A percentile compares a stretch with the other conserved stretches of the same genome.
Conservation (phyloP, 2,888 invertebrate genomes). For the Lepidocyrtoides sp. region DNA sequence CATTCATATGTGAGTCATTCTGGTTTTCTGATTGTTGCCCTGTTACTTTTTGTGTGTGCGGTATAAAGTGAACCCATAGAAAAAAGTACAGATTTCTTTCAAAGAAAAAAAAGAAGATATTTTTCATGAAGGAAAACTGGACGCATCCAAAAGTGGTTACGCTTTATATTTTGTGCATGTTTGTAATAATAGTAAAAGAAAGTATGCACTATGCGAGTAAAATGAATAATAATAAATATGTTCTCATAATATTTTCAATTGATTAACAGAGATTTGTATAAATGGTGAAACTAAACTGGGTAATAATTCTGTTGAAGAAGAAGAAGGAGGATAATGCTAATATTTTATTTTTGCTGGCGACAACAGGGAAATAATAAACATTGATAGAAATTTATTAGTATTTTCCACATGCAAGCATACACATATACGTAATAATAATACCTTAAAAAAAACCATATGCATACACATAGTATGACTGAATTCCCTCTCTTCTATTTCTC, state of each 20-base stretch:
- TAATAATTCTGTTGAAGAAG: conserved; percentile 60
- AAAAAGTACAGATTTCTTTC: neutral
- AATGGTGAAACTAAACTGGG: conserved; percentile 42
- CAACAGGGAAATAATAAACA: conserved; percentile 73
- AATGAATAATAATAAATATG: conserved; percentile 48
- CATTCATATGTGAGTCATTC: neutral
- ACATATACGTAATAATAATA: neutral
- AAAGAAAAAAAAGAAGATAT: neutral
- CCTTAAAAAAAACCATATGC: too few species aligned
- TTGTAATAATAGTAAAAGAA: too few species aligned
- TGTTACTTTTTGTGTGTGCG: neutral
- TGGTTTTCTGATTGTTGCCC: neutral
- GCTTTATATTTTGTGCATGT: too few species aligned
- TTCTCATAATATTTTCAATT: conserved; percentile 65
- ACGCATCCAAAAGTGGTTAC: neutral
- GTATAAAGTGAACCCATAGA: neutral
- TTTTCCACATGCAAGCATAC: conserved; percentile 33
- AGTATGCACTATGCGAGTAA: neutral
- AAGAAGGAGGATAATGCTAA: neutral
- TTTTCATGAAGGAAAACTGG: neutral
- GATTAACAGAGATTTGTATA: conserved; percentile 67
- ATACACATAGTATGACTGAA: conserved; percentile 23
- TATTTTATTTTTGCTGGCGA: conserved; percentile 27
- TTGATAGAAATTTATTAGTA: conserved; percentile 79
- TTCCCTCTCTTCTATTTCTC: neutral